These are phyloP conservation scores for Eupristina koningsbergeri DNA, from an alignment of 1,140 invertebrate genomes.

Conservation along the genomic window DNA sequence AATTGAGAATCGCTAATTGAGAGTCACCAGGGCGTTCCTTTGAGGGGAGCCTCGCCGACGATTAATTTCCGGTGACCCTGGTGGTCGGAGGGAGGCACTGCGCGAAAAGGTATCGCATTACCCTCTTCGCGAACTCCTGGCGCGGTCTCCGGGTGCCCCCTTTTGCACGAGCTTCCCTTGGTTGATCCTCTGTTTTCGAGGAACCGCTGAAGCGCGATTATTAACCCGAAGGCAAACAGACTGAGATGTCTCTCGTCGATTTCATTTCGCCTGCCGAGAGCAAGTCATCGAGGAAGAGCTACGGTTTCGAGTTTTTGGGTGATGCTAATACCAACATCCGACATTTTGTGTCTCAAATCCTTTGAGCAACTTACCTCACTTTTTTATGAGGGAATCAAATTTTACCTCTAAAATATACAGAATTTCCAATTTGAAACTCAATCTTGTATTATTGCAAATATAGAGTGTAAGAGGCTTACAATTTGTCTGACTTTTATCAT, in stretches of 20 bases:
- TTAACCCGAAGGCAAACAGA: slow-evolving; percentile 20
- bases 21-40: neutral
- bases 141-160: neutral
- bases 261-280: neutral
- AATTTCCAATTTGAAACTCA: no score
- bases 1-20: slow-evolving; percentile 38
- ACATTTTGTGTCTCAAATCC: neutral
- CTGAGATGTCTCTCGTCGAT: slow-evolving; percentile 16
- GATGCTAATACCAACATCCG: no score
- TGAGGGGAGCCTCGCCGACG: neutral
- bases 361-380: neutral
- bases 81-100: neutral
- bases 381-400: neutral
- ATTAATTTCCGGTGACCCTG: slow-evolving; percentile 26
- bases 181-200: neutral
- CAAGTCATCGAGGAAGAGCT: neutral
- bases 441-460: no score
- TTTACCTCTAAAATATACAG: no score
- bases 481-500: no score
- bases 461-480: no score
- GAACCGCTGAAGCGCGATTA: neutral
- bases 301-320: slow-evolving; percentile 19
- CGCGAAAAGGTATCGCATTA: slow-evolving; percentile 20
- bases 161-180: neutral
- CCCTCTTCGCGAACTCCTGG: neutral